Evolutionary conservation across 2,113 vertebrate species (phyloP).

Genomic region (Crotalus helleri): DNA sequence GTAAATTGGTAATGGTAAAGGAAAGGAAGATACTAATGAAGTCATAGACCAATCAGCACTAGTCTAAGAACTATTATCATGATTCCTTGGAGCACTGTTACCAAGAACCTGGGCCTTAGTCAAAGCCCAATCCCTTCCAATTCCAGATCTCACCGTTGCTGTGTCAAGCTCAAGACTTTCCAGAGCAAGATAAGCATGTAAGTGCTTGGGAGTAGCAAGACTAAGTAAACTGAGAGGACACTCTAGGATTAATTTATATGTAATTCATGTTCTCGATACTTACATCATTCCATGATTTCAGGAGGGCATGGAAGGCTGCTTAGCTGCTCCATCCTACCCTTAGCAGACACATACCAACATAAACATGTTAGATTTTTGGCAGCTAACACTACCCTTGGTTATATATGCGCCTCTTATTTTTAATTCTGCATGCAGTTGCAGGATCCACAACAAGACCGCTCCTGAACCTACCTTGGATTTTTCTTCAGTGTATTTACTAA

Average conservation of each 20-base stretch:
- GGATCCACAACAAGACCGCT: conserved; percentile 42
- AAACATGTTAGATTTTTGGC: not conserved
- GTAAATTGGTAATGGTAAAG: not conserved
- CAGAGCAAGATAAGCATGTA: not conserved
- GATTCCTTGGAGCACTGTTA: not conserved
- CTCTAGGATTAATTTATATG: no score
- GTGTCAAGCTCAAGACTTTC: not conserved
- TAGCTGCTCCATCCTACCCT: not conserved
- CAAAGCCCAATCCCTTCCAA: not conserved
- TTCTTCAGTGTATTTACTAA: conserved; percentile 99
- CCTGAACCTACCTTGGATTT: conserved; percentile 92
- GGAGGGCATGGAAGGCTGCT: not conserved
- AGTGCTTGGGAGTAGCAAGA: not conserved
- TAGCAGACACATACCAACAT: not conserved
- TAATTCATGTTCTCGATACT: not conserved
- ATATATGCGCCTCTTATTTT: not conserved
- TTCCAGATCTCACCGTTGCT: not conserved
- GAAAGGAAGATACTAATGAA: not conserved
- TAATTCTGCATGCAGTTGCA: not conserved
- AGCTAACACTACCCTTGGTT: not conserved
- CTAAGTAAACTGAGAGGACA: not conserved
- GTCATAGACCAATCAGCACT: not conserved
- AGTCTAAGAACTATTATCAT: not conserved
- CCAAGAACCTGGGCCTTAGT: not conserved
- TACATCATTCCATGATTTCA: not conserved